A percentile compares a stretch with the other conserved stretches of the same genome.
Evolutionary conservation across 2,888 invertebrate genomes (phyloP).

Genomic region (Lamellibrachia columna): DNA sequence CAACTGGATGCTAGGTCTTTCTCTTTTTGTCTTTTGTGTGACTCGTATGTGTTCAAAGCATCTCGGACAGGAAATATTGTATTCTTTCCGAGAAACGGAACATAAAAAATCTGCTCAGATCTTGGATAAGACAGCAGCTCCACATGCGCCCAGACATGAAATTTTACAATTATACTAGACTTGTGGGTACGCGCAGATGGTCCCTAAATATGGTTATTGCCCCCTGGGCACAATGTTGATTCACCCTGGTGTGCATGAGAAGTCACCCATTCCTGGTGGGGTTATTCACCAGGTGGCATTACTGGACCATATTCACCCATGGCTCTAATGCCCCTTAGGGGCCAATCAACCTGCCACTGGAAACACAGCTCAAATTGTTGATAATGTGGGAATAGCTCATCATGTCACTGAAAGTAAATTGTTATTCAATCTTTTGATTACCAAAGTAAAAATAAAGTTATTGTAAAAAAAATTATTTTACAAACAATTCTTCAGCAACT

Average conservation of each 20-base stretch:
- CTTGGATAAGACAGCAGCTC: not conserved
- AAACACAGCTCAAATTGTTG: not conserved
- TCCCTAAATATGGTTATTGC: not conserved
- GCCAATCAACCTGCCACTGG: not conserved
- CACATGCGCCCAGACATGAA: not conserved
- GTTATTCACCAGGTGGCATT: slow-evolving; percentile 10
- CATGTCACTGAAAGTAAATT: not conserved
- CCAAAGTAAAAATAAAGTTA: not conserved
- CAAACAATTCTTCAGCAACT: not conserved
- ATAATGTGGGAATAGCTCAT: not conserved
- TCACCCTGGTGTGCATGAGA: not conserved
- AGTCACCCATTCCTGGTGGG: not conserved
- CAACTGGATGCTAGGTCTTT: no score
- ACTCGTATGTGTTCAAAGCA: no score
- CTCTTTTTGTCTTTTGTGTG: no score
- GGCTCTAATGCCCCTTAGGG: not conserved
- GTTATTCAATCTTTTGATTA: not conserved
- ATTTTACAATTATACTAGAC: not conserved
- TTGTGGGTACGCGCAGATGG: not conserved
- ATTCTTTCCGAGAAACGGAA: no score
- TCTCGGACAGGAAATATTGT: no score
- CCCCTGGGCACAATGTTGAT: not conserved
- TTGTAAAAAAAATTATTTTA: not conserved
- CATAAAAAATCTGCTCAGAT: not conserved
- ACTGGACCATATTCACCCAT: not conserved